Evolutionary conservation across 1,140 invertebrate genomes (phyloP).

Genomic region (Drosophila orena): DNA sequence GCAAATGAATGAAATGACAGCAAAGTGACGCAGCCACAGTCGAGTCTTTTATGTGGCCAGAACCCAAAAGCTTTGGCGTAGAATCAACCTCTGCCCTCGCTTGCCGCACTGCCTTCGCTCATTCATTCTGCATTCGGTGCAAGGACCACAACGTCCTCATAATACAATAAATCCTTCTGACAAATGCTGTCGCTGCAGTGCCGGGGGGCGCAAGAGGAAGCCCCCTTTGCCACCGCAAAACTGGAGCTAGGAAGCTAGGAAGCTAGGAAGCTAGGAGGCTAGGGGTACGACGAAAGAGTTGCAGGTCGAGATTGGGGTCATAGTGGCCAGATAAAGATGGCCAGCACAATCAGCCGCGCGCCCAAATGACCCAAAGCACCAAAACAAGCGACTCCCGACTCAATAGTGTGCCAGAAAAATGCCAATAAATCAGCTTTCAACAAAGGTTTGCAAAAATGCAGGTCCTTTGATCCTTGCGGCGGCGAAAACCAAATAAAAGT

Average conservation of each 20-base stretch:
- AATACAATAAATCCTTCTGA: slow-evolving; percentile 72
- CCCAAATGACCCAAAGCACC: slow-evolving; percentile 30
- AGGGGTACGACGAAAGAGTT: background rate
- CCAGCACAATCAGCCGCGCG: slow-evolving; percentile 11
- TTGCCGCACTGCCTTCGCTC: slow-evolving; percentile 32
- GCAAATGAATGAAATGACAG: slow-evolving; percentile 67
- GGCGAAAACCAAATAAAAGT: slow-evolving; percentile 7
- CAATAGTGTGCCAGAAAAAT: slow-evolving; percentile 25
- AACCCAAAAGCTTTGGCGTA: slow-evolving; percentile 33
- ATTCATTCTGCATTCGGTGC: background rate
- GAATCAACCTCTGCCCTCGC: slow-evolving; percentile 10
- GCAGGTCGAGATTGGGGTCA: slow-evolving; percentile 28
- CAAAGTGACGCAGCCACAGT: slow-evolving; percentile 63
- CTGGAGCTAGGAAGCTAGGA: too few relatives aligned
- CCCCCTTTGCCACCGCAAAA: too few relatives aligned
- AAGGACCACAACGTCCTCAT: slow-evolving; percentile 1
- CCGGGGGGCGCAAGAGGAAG: too few relatives aligned
- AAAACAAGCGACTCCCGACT: slow-evolving; percentile 19
- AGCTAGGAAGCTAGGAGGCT: background rate
- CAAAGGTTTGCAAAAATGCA: slow-evolving; percentile 7
- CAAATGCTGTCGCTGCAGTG: slow-evolving; percentile 69
- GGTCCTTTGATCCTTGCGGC: slow-evolving; percentile 12
- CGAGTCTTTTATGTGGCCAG: slow-evolving; percentile 46
- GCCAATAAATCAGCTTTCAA: slow-evolving; percentile 23
- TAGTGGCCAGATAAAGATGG: slow-evolving; percentile 7